Conservation (phyloP, 2,888 invertebrate genomes). For the Athalia circularis region DNA sequence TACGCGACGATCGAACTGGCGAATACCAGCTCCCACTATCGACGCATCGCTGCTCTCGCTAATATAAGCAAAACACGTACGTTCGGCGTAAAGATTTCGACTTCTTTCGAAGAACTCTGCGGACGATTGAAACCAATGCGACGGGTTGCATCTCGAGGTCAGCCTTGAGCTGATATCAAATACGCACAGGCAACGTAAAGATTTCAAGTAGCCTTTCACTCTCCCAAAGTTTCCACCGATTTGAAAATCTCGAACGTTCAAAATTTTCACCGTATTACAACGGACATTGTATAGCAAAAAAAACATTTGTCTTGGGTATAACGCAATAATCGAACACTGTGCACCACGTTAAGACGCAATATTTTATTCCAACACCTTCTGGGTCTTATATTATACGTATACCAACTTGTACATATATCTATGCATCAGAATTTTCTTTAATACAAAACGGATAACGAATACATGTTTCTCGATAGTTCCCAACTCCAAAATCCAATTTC, state of each 20-base stretch:
- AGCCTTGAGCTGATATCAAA: background rate
- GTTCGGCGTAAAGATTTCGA: conserved; percentile 16
- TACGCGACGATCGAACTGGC: background rate
- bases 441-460: conserved; percentile 32
- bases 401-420: background rate
- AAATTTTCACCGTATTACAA: conserved; percentile 15
- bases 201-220: background rate
- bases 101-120: background rate
- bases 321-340: conserved; percentile 39
- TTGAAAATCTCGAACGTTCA: conserved; percentile 9
- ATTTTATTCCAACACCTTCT: conserved; percentile 33
- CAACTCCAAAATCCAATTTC: conserved; percentile 17
- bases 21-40: background rate
- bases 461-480: conserved; percentile 24
- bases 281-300: background rate
- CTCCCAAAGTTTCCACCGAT: background rate
- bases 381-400: too few relatives aligned
- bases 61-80: conserved; percentile 14
- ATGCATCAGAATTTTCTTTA: conserved; percentile 20
- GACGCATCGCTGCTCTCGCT: background rate
- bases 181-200: background rate
- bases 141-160: background rate
- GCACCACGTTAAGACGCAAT: too few relatives aligned
- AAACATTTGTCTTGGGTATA: conserved; percentile 29
- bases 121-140: conserved; percentile 8